These are phyloP conservation scores for Meles meles DNA, from an alignment of 2,113 vertebrate genomes.

Conservation along the genomic window DNA sequence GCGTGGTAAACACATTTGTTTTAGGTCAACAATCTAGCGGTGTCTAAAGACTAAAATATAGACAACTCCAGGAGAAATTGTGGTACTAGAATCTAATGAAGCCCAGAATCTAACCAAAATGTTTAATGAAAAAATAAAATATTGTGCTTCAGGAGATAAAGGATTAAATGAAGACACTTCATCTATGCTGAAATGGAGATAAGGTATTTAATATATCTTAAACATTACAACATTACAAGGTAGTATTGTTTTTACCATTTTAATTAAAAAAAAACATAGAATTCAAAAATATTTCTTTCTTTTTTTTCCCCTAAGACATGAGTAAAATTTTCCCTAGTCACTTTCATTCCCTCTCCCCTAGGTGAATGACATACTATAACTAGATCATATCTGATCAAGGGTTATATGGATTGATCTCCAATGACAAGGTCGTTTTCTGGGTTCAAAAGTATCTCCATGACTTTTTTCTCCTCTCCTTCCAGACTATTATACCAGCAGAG, in stretches of 20 bases:
- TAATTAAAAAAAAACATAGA: neutral
- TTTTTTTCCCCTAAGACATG: neutral
- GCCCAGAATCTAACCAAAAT: neutral
- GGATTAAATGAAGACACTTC: neutral
- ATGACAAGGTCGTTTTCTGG: neutral
- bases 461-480: neutral
- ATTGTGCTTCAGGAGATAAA: neutral
- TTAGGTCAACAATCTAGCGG: neutral
- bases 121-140: neutral
- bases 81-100: neutral
- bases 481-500: neutral
- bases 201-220: neutral
- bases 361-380: neutral
- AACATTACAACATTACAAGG: neutral
- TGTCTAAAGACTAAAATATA: neutral
- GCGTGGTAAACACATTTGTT: neutral
- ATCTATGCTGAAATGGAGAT: neutral
- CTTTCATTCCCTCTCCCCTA: neutral
- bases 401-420: neutral
- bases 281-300: neutral
- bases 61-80: neutral
- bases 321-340: neutral
- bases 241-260: neutral
- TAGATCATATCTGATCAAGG: neutral
- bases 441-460: neutral